Evolutionary conservation across 2,113 vertebrate genomes (phyloP), one percentile per base, ranked within the genome.

Genomic region (Rhegmatorhina hoffmannsi): DNA sequence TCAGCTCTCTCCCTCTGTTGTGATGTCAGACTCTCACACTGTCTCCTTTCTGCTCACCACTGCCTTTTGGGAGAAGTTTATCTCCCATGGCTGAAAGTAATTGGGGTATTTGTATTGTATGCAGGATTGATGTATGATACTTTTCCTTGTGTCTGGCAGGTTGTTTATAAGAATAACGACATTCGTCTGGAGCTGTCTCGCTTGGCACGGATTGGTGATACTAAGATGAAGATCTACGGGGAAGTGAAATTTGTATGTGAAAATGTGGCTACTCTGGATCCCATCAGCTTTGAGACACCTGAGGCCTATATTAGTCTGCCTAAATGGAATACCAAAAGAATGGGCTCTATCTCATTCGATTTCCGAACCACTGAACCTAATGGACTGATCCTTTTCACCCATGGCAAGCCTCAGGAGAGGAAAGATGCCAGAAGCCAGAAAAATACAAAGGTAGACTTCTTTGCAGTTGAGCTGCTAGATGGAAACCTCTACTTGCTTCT

Each of bases 81-180:
- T 87, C 70, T 96, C 74, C 50, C 72, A 49, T 73, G 66, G 76
- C 86, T 96, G 82, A 59, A 88, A 83, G 96, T 78, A 90, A 95
- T 86, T 93, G 92, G 80, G 68, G 60, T 81, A 46, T 95, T 91
- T 92, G 92, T 87, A 83, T 77, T 92, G 74, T 94, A 94, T 93
- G 74, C 44, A 95, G 91, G 94, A 95, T 73, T 98, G 97, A 98
- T 98, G 95, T 96, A 96, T 96, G 97, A 50, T 88, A 64, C 91
- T 93, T 97, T 92, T 62, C 44, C 92, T 96, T 97, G 81, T 95
- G 88, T 95, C 74, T 95, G 78, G 87, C 98, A 99, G 99, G 99
- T 99, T 97, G 99, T 99, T 88, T 99, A 99, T 97, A 99, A 99
- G 96, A 99, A 99, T 98, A 99, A 99, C 0, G 99, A 99, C 77